Evolutionary conservation across 92 coral and sea anemone species (phyloP), one percentile per base, ranked within the genome.

Genomic region (Zoanthus sociatus): DNA sequence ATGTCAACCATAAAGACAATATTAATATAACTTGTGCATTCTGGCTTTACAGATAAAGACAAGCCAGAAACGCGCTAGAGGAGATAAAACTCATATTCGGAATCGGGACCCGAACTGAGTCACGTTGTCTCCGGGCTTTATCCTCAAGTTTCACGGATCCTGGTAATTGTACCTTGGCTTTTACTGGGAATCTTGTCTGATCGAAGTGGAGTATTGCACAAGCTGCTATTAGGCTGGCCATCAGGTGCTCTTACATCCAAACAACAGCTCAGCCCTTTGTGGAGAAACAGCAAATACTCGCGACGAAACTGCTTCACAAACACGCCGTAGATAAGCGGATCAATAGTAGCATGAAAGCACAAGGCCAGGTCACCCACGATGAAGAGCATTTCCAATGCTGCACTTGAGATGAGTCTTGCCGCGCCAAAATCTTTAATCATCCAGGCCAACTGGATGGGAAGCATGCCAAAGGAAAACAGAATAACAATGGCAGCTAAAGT

Each of bases 371-470:
- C 85, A 0, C 85, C 85, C 14, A 50, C 85, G 21, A 48, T 81
- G 63, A 81, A 81, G 45, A 81, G 76, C 45, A 42, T 21, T 63
- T 81, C 85, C 58, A 81, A 68, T 1, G 75, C 63, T 13, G 9
- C n/a, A 17, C 42, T 66, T 6, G 61, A 45, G 26, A 32, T 46
- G 21, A 31, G 12, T 20, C 9, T 17, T 31, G 20, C 7, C 11
- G 85, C 63, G 4, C 85, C 85, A 54, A 81, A 81, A 9, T 81
- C 85, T 47, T 81, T 47, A 31, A 47, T 81, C 85, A 81, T 81
- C 85, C 85, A 81, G 12, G 85, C 85, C 61, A 81, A 54, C 6
- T 81, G 85, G 20, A 67, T 81, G 56, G 85, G 85, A 10, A 81
- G 75, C 85, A 81, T 81, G 3, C 85, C 85, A 48, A 47, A 9